phyloP scores from a whole-genome alignment of 30 jellyfish, hydroid and myxozoan species.

The Nemopilema nomurai region DNA sequence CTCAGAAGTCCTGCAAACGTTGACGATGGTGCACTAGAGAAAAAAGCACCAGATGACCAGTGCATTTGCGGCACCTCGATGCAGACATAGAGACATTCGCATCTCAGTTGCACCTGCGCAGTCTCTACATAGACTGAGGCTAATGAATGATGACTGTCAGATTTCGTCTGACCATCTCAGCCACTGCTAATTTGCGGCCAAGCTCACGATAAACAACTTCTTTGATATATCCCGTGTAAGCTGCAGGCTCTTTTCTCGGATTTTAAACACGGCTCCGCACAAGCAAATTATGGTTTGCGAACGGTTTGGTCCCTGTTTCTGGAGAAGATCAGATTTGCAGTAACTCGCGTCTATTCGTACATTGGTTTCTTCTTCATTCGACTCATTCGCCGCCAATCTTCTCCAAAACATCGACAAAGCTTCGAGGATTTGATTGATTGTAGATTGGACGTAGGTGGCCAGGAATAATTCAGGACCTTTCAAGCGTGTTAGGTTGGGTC shows the following conservation, averaged over 20 bases:
- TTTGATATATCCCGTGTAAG: conserved; percentile 33
- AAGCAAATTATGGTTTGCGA: conserved; percentile 44
- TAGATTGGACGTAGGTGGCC: background rate
- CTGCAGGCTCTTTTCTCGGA: conserved; percentile 69
- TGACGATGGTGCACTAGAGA: too few species aligned
- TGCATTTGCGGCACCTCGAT: too few species aligned
- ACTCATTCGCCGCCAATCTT: conserved; percentile 2
- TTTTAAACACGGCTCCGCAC: conserved; percentile 27
- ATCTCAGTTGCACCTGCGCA: background rate
- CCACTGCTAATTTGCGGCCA: conserved; percentile 52
- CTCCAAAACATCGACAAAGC: background rate
- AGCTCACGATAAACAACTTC: conserved; percentile 55
- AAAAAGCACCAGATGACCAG: too few species aligned
- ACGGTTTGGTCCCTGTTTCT: conserved; percentile 57
- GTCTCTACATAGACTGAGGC: background rate
- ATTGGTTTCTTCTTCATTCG: conserved; percentile 31
- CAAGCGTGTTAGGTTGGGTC: background rate
- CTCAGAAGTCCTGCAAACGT: conserved; percentile 35
- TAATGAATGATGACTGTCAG: conserved; percentile 37
- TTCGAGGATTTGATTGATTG: background rate
- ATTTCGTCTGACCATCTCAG: conserved; percentile 1
- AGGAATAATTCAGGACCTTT: background rate
- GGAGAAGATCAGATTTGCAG: conserved; percentile 29
- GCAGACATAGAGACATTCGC: background rate
- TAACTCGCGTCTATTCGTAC: background rate